Conservation (phyloP, 2,113 vertebrate genomes). For the Myotis yumanensis region DNA sequence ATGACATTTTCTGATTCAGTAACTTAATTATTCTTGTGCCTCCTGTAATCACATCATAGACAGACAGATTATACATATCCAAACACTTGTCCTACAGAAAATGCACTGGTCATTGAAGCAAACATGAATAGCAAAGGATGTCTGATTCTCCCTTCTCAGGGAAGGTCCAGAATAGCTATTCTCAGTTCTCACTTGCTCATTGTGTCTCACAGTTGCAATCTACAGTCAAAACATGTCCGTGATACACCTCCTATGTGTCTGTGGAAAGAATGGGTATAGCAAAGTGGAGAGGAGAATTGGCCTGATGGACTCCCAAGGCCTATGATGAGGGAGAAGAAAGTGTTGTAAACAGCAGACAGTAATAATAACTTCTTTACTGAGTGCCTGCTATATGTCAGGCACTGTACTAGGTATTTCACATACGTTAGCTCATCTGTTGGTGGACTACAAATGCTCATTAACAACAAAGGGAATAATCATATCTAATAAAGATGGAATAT, state of each 20-base stretch:
- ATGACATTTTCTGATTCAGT: slow-evolving; percentile 62
- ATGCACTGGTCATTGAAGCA: not conserved
- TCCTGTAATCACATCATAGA: not conserved
- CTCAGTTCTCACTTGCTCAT: not conserved
- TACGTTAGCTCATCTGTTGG: not conserved
- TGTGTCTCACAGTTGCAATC: not conserved
- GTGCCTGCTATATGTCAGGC: not conserved
- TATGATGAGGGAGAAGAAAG: not conserved
- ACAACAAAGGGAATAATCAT: not conserved
- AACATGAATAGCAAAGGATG: not conserved
- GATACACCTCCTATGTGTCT: rapidly evolving
- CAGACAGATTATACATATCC: slow-evolving; percentile 40
- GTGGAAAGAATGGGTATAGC: not conserved
- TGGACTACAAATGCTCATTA: not conserved
- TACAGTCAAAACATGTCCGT: rapidly evolving
- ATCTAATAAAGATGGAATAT: no score
- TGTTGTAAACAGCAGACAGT: not conserved
- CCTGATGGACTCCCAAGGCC: not conserved
- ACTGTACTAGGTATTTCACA: not conserved
- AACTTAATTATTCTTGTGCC: slow-evolving; percentile 42
- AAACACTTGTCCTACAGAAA: not conserved
- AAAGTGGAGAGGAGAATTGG: not conserved
- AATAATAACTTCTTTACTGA: not conserved
- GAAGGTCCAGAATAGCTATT: not conserved
- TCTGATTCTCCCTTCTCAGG: not conserved